Base-by-base conservation (phyloP, 2,888 invertebrate species). In the Beris chalybata region DNA sequence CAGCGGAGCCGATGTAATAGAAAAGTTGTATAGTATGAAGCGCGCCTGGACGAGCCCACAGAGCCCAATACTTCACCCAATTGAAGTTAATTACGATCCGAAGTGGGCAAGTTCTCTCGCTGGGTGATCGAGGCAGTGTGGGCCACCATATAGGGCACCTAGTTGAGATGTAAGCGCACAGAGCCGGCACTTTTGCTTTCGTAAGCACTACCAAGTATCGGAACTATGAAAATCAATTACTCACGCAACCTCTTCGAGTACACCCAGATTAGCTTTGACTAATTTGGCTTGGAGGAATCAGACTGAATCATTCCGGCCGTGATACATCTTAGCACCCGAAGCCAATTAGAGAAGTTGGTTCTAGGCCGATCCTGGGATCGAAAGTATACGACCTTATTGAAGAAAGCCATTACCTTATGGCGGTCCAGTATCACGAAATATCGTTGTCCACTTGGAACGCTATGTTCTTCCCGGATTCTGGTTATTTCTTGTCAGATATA, bases 81-180 rank as follows among this genome's bases (percentile, higher is more conserved):
- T 58, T 58, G 58, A 47, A 58, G 45, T 58, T 58, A 58, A 58
- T 58, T 58, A 58, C 58, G 44, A 13, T 13, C 30, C 45, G 45
- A 58, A 58, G 58, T 38, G 13, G 45, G 44, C 47, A 30, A 12
- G 22, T 43, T 38, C 22, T 22, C n/a, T n/a, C 30, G 58, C 58
- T 45, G 45, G 47, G 12, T 45, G 45, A n/a, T 9, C 22, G 29
- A 22, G 58, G 56, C 5, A 30, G 45, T 45, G 45, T 44, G 45
- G 44, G 29, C 22, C 45, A 45, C 22, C 31, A 13, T 58, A 11
- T 11, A 13, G 58, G 30, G 47, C 58, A 29, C 58, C 58, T 45
- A 58, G 45, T 45, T 45, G 58, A 44, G 45, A 58, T 22, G 22
- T 22, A 22, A 22, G 22, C 29, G n/a, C 44, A 45, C 43, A 22